Evolutionary conservation across 1,140 invertebrate genomes (phyloP).

Genomic region (Theocolax elegans): DNA sequence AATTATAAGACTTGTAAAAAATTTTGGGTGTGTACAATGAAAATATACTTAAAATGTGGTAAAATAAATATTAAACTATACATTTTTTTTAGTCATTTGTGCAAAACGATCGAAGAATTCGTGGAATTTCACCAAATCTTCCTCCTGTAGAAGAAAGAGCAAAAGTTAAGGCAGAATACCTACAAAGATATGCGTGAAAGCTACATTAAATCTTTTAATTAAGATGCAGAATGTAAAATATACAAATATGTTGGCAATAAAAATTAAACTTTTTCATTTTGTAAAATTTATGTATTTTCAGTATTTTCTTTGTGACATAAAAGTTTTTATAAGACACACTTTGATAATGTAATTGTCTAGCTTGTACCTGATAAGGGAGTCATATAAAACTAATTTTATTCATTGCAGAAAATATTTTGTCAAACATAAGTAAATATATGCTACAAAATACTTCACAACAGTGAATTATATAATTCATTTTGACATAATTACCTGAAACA

Average conservation of each 20-base stretch:
- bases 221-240: background rate
- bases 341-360: slow-evolving; percentile 35
- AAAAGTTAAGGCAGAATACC: slow-evolving; percentile 50
- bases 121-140: slow-evolving; percentile 47
- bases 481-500: slow-evolving; percentile 16
- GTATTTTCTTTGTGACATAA: slow-evolving; percentile 30
- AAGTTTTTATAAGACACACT: slow-evolving; percentile 42
- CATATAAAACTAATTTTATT: slow-evolving; percentile 35
- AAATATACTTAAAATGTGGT: background rate
- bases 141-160: slow-evolving; percentile 50
- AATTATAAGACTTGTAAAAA: slow-evolving; percentile 47
- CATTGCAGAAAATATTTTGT: slow-evolving; percentile 27
- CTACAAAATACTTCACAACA: slow-evolving; percentile 17
- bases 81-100: slow-evolving; percentile 42
- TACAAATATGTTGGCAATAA: slow-evolving; percentile 1
- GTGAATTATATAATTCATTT: slow-evolving; percentile 4
- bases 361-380: slow-evolving; percentile 29
- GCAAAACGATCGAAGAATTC: slow-evolving; percentile 2
- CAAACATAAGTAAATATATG: slow-evolving; percentile 11
- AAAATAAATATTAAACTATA: background rate
- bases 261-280: slow-evolving; percentile 26
- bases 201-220: background rate
- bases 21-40: slow-evolving; percentile 45
- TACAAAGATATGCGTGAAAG: slow-evolving; percentile 15
- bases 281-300: slow-evolving; percentile 31